Conservation (phyloP, 64 coral and sea anemone genomes). For the Actinia equina region DNA sequence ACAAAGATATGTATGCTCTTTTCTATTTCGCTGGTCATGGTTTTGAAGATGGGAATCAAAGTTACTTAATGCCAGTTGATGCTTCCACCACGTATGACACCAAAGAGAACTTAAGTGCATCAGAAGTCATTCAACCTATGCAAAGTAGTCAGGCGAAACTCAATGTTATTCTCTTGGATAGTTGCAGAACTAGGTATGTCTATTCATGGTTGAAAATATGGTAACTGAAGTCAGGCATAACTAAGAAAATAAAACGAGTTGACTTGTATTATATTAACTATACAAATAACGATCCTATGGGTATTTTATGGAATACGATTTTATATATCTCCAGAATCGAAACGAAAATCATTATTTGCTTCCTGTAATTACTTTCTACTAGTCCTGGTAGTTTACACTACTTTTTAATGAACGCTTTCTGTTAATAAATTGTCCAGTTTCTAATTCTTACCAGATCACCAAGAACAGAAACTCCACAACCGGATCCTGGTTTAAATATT, state of each 20-base stretch:
- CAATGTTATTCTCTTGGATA: constrained; percentile 85
- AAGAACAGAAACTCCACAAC: neutral
- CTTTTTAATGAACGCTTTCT: too few relatives aligned
- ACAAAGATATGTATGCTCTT: constrained; percentile 77
- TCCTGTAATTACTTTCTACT: too few relatives aligned
- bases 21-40: constrained; percentile 97
- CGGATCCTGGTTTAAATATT: constrained; percentile 19
- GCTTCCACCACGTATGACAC: constrained; percentile 41
- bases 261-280: too few relatives aligned
- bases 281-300: too few relatives aligned
- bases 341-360: too few relatives aligned
- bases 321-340: too few relatives aligned
- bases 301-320: too few relatives aligned
- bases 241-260: too few relatives aligned
- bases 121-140: constrained; percentile 65
- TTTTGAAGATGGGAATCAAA: constrained; percentile 60
- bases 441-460: neutral
- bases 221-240: too few relatives aligned
- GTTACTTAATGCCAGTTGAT: constrained; percentile 93
- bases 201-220: neutral
- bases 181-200: constrained; percentile 91
- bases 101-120: constrained; percentile 62
- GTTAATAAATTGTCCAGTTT: neutral
- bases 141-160: constrained; percentile 77
- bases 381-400: too few relatives aligned